phyloP scores from a whole-genome alignment of 2,797 vertebrate species.

The Cygnus olor region DNA sequence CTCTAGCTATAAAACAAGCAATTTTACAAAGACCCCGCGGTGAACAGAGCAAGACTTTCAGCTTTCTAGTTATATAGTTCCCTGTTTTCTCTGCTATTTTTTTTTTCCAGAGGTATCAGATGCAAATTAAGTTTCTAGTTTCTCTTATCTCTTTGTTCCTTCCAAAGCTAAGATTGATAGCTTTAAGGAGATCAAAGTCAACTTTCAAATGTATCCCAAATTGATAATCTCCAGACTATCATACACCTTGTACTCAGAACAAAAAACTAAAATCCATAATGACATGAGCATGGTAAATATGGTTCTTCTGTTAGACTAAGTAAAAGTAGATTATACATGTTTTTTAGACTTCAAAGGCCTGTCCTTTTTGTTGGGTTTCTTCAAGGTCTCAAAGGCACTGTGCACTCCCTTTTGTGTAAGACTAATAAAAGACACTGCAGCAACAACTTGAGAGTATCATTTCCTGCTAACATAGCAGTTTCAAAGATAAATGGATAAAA shows the following conservation, averaged over 20 bases:
- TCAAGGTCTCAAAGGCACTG: conserved; percentile 64
- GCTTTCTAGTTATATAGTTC: conserved; percentile 65
- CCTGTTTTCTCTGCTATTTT: conserved; percentile 17
- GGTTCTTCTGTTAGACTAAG: conserved; percentile 69
- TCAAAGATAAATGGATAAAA: conserved; percentile 20
- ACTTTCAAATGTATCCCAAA: conserved; percentile 77
- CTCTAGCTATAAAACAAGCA: conserved; percentile 68
- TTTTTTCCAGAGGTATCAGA: conserved; percentile 58
- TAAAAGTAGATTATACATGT: conserved; percentile 75
- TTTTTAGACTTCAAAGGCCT: conserved; percentile 76
- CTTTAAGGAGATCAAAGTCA: conserved; percentile 77
- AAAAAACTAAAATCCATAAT: conserved; percentile 76
- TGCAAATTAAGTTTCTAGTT: conserved; percentile 71
- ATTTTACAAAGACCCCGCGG: conserved; percentile 64
- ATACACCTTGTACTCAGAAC: conserved; percentile 74
- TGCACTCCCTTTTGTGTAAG: conserved; percentile 38
- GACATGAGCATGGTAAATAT: conserved; percentile 72
- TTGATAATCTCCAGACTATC: conserved; percentile 77
- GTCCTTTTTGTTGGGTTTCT: conserved; percentile 64
- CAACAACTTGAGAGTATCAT: conserved; percentile 51
- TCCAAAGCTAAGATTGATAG: conserved; percentile 69
- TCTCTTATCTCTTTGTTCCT: conserved; percentile 76
- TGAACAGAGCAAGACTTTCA: conserved; percentile 57
- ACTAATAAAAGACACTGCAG: conserved; percentile 44
- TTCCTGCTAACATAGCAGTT: conserved; percentile 52